Evolutionary conservation across 2,888 invertebrate genomes (phyloP).

Genomic region (Amblyjoppa proteus): DNA sequence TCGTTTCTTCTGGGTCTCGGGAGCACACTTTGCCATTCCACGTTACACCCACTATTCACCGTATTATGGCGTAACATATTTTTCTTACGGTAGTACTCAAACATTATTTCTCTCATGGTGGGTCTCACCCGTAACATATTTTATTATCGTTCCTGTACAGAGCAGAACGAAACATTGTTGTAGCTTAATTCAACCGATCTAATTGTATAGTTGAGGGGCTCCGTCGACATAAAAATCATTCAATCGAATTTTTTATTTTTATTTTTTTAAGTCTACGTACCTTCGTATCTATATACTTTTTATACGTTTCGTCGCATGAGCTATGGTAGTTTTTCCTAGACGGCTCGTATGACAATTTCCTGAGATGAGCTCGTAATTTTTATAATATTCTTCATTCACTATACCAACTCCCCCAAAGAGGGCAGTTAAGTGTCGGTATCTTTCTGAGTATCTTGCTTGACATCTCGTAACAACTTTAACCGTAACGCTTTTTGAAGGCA

Average conservation of each 20-base stretch:
- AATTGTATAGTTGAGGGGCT: not conserved
- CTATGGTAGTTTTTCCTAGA: too few species aligned
- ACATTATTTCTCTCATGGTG: slow-evolving; percentile 7
- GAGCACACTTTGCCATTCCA: slow-evolving; percentile 42
- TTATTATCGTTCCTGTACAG: not conserved
- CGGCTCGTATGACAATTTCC: not conserved
- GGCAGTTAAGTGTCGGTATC: too few species aligned
- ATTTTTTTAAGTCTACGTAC: not conserved
- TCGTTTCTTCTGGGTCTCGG: slow-evolving; percentile 24
- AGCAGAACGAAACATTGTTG: not conserved
- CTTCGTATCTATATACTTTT: not conserved
- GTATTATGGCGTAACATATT: not conserved
- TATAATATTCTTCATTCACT: too few species aligned
- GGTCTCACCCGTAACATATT: slow-evolving; percentile 23
- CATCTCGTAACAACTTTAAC: too few species aligned
- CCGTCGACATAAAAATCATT: too few species aligned
- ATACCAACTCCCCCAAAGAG: too few species aligned
- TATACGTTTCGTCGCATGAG: not conserved
- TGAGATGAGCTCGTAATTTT: not conserved
- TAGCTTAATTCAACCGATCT: not conserved
- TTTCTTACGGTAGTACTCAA: not conserved
- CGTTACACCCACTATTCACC: slow-evolving; percentile 16
- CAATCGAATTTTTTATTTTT: too few species aligned
- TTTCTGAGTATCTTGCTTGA: too few species aligned
- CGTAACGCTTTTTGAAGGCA: not conserved